Evolutionary conservation across 2,888 invertebrate genomes (phyloP).

Genomic region (Chrysodeixis includens): DNA sequence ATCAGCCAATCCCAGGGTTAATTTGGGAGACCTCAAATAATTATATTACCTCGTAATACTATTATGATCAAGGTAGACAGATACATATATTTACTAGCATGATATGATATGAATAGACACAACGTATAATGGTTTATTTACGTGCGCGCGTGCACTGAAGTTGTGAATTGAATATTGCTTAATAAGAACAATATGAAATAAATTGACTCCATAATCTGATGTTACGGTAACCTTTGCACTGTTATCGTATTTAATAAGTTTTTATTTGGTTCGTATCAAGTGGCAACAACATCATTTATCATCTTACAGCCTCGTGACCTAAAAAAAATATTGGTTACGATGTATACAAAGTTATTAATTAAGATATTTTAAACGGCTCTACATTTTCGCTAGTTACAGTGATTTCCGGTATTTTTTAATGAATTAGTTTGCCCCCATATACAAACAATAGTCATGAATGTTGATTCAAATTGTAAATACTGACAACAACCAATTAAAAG

Average conservation of each 20-base stretch:
- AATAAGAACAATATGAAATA: constrained; percentile 46
- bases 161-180: constrained; percentile 54
- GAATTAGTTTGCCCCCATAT: no score
- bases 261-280: constrained; percentile 83
- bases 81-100: not conserved
- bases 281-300: constrained; percentile 84
- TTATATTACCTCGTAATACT: not conserved
- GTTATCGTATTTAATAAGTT: constrained; percentile 76
- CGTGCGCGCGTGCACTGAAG: constrained; percentile 5
- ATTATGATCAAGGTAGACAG: not conserved
- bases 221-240: constrained; percentile 87
- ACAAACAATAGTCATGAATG: not conserved
- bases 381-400: not conserved
- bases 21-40: no score
- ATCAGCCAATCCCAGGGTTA: no score
- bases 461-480: no score
- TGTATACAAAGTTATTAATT: constrained; percentile 14
- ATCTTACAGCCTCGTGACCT: constrained; percentile 85
- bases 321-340: constrained; percentile 69
- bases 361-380: constrained; percentile 15
- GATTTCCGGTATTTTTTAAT: not conserved
- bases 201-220: constrained; percentile 71
- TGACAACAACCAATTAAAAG: no score
- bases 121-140: not conserved
- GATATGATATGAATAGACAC: not conserved